A percentile compares a stretch with the other conserved stretches of the same genome.
These are phyloP conservation scores for Chionodraco myersi DNA, from an alignment of 2,113 vertebrate genomes.

Conservation along the genomic window DNA sequence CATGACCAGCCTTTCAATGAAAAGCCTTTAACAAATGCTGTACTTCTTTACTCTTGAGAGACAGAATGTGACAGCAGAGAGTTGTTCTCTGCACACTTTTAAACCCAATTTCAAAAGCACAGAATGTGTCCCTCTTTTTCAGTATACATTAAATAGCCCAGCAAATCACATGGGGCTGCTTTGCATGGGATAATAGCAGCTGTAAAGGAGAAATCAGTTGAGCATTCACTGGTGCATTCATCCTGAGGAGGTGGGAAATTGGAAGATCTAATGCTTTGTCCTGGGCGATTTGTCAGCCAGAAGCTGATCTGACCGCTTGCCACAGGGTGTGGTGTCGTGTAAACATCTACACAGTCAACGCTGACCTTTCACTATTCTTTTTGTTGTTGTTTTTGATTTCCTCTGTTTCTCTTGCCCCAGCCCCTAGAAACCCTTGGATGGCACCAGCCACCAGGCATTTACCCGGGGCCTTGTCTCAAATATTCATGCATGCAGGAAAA, in stretches of 20 bases:
- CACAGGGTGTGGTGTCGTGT: constrained; percentile 27
- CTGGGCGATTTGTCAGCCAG: constrained; percentile 46
- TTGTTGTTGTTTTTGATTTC: constrained; percentile 8
- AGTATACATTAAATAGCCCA: constrained; percentile 7
- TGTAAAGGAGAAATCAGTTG: constrained; percentile 3
- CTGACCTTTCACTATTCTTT: constrained; percentile 45
- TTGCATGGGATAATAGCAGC: background rate
- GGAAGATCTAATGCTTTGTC: constrained; percentile 9
- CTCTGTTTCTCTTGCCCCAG: constrained; percentile 14
- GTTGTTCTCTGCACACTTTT: background rate
- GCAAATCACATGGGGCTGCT: background rate
- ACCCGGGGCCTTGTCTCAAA: constrained; percentile 18
- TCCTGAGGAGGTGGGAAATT: background rate
- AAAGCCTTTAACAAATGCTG: constrained; percentile 31
- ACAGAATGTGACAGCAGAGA: constrained; percentile 22
- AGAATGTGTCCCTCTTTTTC: constrained; percentile 10
- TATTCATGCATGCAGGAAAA: constrained; percentile 36
- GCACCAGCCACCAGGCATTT: constrained; percentile 26
- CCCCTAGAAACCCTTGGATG: background rate
- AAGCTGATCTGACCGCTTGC: constrained; percentile 46
- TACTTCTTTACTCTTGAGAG: constrained; percentile 16
- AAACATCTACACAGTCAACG: constrained; percentile 46
- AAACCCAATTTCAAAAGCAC: background rate
- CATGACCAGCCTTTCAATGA: constrained; percentile 26
- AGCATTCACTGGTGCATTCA: constrained; percentile 17